A percentile compares a stretch with the other conserved stretches of the same genome.
phyloP scores from a whole-genome alignment of 2,797 vertebrate species.

The Alcedo atthis region DNA sequence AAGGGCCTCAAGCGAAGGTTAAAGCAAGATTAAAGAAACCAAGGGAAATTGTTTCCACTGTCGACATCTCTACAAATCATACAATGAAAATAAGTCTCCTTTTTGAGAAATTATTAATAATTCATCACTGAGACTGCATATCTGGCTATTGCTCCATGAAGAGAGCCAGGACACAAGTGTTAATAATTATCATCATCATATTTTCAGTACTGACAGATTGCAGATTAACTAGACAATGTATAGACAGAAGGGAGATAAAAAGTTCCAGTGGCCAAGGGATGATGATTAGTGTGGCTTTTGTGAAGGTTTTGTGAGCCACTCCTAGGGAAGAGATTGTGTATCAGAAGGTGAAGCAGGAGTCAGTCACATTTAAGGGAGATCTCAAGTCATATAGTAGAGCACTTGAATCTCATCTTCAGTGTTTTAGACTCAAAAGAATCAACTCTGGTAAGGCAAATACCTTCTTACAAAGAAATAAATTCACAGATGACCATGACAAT shows the following conservation, averaged over 20 bases:
- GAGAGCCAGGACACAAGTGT: not conserved
- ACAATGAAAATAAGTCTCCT: not conserved
- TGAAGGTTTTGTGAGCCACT: not conserved
- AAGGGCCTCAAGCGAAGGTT: not conserved
- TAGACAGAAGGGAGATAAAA: not conserved
- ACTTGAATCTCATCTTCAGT: not conserved
- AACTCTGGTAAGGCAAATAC: not conserved
- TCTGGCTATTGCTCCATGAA: not conserved
- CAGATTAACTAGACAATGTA: not conserved
- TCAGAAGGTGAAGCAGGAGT: not conserved
- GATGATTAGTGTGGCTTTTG: not conserved
- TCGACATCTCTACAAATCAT: not conserved
- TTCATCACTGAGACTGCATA: not conserved
- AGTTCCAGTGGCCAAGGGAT: not conserved
- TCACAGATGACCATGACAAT: not conserved
- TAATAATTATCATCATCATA: not conserved
- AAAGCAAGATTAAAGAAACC: not conserved
- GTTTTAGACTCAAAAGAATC: not conserved
- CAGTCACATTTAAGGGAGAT: not conserved
- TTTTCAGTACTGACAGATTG: not conserved
- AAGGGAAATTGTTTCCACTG: not conserved
- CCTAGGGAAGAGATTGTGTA: accelerated
- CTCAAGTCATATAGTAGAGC: not conserved
- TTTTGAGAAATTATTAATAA: not conserved
- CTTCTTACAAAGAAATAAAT: not conserved